Evolutionary conservation across 2,888 invertebrate species (phyloP).

Genomic region (Oasisia sp.): DNA sequence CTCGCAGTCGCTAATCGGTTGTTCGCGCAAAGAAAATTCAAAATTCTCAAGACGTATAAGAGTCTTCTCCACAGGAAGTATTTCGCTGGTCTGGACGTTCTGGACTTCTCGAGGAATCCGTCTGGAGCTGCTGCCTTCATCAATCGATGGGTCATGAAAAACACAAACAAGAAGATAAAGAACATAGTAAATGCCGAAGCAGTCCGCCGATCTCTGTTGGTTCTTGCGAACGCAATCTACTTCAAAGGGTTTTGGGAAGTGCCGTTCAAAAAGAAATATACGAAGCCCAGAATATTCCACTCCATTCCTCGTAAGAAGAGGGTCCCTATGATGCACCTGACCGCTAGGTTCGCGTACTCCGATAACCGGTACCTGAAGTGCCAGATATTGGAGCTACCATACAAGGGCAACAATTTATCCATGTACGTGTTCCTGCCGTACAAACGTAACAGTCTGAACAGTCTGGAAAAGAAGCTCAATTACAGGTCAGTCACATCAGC

Average conservation of each 20-base stretch:
- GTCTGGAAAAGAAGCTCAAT: slow-evolving; percentile 28
- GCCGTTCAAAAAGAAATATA: slow-evolving; percentile 67
- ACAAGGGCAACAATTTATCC: slow-evolving; percentile 63
- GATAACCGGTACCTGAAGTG: slow-evolving; percentile 73
- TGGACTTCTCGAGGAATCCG: slow-evolving; percentile 44
- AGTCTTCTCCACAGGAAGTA: background rate
- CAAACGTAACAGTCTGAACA: slow-evolving; percentile 44
- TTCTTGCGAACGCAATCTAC: slow-evolving; percentile 68
- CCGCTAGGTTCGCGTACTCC: slow-evolving; percentile 72
- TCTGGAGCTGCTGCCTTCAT: slow-evolving; percentile 70
- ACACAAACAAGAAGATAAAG: slow-evolving; percentile 85
- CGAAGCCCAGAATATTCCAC: background rate
- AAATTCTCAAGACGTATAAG: background rate
- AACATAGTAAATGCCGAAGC: slow-evolving; percentile 74
- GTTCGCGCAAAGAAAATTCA: background rate
- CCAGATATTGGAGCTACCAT: slow-evolving; percentile 80
- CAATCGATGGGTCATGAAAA: slow-evolving; percentile 83
- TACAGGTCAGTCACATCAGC: background rate
- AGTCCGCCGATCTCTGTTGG: slow-evolving; percentile 56
- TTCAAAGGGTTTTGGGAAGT: slow-evolving; percentile 67
- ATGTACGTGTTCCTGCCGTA: slow-evolving; percentile 58
- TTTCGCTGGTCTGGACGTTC: background rate
- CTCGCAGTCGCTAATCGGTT: background rate
- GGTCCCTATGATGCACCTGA: slow-evolving; percentile 75
- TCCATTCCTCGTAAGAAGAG: background rate